Percentiles rank a stretch among this genome's conserved stretches.
These are phyloP conservation scores for Nannoperca australis DNA, from an alignment of 2,797 vertebrate genomes.

Conservation along the genomic window DNA sequence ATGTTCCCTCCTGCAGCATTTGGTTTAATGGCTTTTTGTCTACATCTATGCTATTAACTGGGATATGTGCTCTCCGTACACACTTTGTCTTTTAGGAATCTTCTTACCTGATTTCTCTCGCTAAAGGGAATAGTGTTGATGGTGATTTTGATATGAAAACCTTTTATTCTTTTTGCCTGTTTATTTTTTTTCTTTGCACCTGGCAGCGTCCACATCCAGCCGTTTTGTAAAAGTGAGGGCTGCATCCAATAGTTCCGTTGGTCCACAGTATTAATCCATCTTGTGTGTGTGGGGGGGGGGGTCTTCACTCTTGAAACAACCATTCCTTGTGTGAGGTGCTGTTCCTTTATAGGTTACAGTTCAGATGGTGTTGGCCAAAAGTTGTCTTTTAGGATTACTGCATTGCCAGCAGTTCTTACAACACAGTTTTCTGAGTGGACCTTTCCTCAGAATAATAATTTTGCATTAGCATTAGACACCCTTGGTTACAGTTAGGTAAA, in stretches of 20 bases:
- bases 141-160: constrained; percentile 27
- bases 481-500: constrained; percentile 11
- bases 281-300: neutral
- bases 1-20: constrained; percentile 3
- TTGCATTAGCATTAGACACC: neutral
- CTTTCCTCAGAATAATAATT: constrained; percentile 15
- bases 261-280: constrained; percentile 24
- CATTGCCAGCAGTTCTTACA: constrained; percentile 28
- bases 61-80: neutral
- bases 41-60: neutral
- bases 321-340: neutral
- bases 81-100: neutral
- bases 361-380: constrained; percentile 13
- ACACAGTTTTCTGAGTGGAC: constrained; percentile 14
- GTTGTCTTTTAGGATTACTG: constrained; percentile 30
- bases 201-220: constrained; percentile 2
- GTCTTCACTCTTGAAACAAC: neutral
- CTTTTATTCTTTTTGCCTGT: neutral
- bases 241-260: constrained; percentile 20
- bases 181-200: neutral
- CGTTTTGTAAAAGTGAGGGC: constrained; percentile 20
- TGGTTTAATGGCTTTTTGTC: constrained; percentile 4
- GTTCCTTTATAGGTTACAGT: constrained; percentile 30
- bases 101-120: neutral
- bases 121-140: neutral